Evolutionary conservation across 2,888 invertebrate species (phyloP), one percentile per base, ranked within the genome.

Genomic region (Meganola albula): DNA sequence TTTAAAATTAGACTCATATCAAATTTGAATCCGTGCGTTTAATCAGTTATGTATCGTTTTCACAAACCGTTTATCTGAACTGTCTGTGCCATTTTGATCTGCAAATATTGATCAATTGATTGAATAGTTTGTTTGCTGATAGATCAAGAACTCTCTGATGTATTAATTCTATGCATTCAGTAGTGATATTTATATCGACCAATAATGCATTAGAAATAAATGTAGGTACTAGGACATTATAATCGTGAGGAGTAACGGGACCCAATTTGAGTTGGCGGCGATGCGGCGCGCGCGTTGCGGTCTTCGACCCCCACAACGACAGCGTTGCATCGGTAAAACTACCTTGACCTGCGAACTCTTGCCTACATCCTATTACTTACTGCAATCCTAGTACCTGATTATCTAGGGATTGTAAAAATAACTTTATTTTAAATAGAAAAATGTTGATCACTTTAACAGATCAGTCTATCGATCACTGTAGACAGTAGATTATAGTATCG

Each of bases 341-440:
- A 67, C 72, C 74, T 75, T 74, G 79, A 77, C 79, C 74, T 68
- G 66, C 67, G 70, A 72, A 68, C 72, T 68, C 58, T 60, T 58
- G 58, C 48, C 49, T 61, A 59, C 66, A 70, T 71, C 72, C 72
- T 64, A 61, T 59, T 53, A 52, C 57, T 57, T 56, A 59, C 62
- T 74, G 63, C 45, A 44, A 51, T 56, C 72, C 77, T 74, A 63
- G 68, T 75, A 65, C 56, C 39, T 45, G 55, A 54, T 55, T 55
- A 53, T 39, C 35, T 18, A 36, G 48, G 34, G 44, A 47, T 36
- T 33, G 37, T 26, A 37, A 38, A 31, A 27, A 36, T 34, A n/a
- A n/a, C 16, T 16, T 16, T 16, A 5, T 16, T 16, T 16, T 16
- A 16, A 16, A 16, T 5, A 5, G 16, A 50, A 53, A 57, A 48